Conservation (phyloP, 2,888 invertebrate species). For the Pelosia muscerda region DNA sequence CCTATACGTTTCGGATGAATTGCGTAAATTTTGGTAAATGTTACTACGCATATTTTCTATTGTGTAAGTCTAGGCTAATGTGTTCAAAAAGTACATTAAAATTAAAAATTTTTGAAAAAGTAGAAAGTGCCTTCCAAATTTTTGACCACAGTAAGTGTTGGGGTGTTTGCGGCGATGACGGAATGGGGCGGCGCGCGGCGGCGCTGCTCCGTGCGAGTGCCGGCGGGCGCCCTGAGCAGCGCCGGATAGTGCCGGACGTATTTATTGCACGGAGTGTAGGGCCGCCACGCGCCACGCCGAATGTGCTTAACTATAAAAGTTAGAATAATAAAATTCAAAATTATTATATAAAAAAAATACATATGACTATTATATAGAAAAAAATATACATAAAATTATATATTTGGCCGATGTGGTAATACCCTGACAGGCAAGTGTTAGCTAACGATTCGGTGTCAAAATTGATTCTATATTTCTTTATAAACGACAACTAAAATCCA, state of each 20-base stretch:
- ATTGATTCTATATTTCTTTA: constrained; percentile 72
- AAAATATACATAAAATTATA: constrained; percentile 85
- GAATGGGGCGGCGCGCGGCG: constrained; percentile 60
- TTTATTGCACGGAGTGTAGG: constrained; percentile 6
- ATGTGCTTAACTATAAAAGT: constrained; percentile 83
- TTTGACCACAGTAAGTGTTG: constrained; percentile 88
- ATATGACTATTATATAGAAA: constrained; percentile 86
- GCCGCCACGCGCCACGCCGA: constrained; percentile 56
- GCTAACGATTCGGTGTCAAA: constrained; percentile 83
- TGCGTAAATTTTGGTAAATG: constrained; percentile 86
- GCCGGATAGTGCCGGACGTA: not conserved
- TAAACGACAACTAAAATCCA: constrained; percentile 66
- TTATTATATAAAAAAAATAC: constrained; percentile 86
- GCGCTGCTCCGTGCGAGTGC: constrained; percentile 19
- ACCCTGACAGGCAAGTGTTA: constrained; percentile 91
- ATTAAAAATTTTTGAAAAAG: constrained; percentile 87
- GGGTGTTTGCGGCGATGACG: constrained; percentile 85
- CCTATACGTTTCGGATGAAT: constrained; percentile 85
- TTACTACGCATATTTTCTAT: constrained; percentile 87
- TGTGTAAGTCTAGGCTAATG: constrained; percentile 90
- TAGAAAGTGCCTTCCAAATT: constrained; percentile 94
- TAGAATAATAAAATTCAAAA: constrained; percentile 86
- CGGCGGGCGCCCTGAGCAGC: not conserved
- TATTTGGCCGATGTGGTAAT: constrained; percentile 89
- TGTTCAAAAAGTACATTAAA: constrained; percentile 89